Base-by-base conservation (phyloP, 2,113 vertebrate species). In the Malurus elegans region DNA sequence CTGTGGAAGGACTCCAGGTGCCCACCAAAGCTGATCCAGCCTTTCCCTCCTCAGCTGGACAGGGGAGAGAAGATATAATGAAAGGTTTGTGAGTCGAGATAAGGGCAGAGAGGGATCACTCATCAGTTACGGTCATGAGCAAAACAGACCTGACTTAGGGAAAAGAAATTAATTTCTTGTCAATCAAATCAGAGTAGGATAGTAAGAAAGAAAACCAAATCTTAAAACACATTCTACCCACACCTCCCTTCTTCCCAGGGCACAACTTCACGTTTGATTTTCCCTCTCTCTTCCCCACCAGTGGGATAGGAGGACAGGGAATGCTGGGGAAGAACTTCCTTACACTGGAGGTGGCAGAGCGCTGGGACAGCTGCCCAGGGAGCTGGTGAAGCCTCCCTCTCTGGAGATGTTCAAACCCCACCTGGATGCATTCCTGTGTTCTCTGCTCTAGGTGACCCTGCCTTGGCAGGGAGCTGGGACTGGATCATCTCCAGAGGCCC, bases 51-150 rank as follows among this genome's bases (percentile, higher is more conserved):
- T n/a, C n/a, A 58, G 26, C 18, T 75, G 23, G 23, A 25, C 19
- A 24, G 9, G 14, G 51, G 18, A 72, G 23, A 48, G 7, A n/a
- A 54, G 66, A 61, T 26, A 16, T 6, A 79, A 18, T 0, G 2
- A 28, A 78, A 72, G 6, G 8, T 58, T 60, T 24, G 2, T 26
- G 14, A 14, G 56, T 42, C 0, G 0, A 21, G 34, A 54, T 25
- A 28, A 60, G 16, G 26, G 6, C n/a, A 48, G 31, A 31, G 58
- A 65, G 19, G 23, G 31, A 32, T 60, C 57, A 12, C 14, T 62
- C 32, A 50, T 20, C 42, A 11, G 12, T 23, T 50, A 71, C 12
- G 18, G 31, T 28, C 18, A 21, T 1, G 2, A 18, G 38, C 15
- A 82, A 64, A 71, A 65, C 7, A 76, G 19, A 31, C 4, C 12